Evolutionary conservation across 2,797 vertebrate genomes (phyloP).

Genomic region (Anabacerthia variegaticeps): DNA sequence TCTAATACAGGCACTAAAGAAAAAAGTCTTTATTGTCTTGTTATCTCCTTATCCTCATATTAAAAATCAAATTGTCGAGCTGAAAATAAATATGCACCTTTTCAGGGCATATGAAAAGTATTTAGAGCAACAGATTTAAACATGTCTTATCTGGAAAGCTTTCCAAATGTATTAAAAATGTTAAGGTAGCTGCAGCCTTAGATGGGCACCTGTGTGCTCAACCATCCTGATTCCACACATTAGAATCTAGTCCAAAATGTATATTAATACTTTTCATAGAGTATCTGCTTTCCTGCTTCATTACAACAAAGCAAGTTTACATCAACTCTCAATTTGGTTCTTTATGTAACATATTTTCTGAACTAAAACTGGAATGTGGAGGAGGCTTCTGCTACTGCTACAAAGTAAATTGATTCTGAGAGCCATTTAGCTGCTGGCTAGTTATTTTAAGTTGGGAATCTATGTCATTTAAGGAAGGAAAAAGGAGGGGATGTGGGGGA

Average conservation of each 20-base stretch:
- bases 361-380: background rate
- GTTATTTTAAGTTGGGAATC: background rate
- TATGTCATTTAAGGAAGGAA: background rate
- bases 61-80: background rate
- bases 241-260: background rate
- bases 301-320: background rate
- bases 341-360: background rate
- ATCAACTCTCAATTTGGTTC: background rate
- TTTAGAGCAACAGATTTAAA: background rate
- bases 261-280: background rate
- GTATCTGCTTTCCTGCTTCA: background rate
- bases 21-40: background rate
- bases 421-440: background rate
- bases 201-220: background rate
- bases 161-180: background rate
- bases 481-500: fast-evolving
- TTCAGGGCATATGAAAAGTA: background rate
- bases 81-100: background rate
- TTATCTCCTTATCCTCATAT: background rate
- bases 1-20: background rate
- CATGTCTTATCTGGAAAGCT: background rate
- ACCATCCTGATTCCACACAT: background rate
- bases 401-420: background rate
- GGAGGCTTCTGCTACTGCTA: background rate
- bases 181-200: background rate